A percentile compares a stretch with the other conserved stretches of the same genome.
These are phyloP conservation scores for Epizoanthus ramosus DNA, from an alignment of 92 coral and sea anemone species.

Conservation along the genomic window DNA sequence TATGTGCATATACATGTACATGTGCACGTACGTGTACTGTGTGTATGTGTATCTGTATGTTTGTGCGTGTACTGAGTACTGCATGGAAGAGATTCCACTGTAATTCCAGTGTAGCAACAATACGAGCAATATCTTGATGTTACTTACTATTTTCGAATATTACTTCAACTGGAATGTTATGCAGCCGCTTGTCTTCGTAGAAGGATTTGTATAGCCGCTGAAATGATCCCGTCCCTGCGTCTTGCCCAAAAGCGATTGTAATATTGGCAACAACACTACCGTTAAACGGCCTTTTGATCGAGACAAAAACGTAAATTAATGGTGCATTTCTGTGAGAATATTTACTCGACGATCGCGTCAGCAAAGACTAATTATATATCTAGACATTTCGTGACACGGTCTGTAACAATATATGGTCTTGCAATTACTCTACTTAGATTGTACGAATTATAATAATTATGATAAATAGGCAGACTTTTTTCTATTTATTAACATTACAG, in stretches of 20 bases:
- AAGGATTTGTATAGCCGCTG: constrained; percentile 15
- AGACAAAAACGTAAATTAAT: too few relatives aligned
- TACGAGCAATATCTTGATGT: neutral
- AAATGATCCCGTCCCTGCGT: constrained; percentile 10
- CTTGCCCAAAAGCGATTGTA: constrained; percentile 10
- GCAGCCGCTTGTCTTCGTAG: constrained; percentile 2
- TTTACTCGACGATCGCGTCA: too few relatives aligned
- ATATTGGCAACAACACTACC: constrained; percentile 11
- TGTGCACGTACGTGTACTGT: too few relatives aligned
- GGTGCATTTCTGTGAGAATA: too few relatives aligned
- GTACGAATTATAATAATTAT: too few relatives aligned
- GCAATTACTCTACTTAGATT: too few relatives aligned
- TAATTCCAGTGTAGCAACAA: neutral
- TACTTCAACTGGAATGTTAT: constrained; percentile 9
- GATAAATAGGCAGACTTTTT: too few relatives aligned
- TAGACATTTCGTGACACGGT: too few relatives aligned
- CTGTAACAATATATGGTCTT: too few relatives aligned
- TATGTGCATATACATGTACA: too few relatives aligned
- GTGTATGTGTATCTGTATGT: neutral
- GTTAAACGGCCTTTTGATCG: constrained; percentile 1
- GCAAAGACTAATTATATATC: too few relatives aligned
- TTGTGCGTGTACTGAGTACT: neutral
- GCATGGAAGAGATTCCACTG: neutral
- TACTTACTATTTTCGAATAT: constrained; percentile 10
- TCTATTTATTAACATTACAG: too few relatives aligned